phyloP scores from a whole-genome alignment of 1,140 invertebrate species.

The Macrotrachela quadricornifera region DNA sequence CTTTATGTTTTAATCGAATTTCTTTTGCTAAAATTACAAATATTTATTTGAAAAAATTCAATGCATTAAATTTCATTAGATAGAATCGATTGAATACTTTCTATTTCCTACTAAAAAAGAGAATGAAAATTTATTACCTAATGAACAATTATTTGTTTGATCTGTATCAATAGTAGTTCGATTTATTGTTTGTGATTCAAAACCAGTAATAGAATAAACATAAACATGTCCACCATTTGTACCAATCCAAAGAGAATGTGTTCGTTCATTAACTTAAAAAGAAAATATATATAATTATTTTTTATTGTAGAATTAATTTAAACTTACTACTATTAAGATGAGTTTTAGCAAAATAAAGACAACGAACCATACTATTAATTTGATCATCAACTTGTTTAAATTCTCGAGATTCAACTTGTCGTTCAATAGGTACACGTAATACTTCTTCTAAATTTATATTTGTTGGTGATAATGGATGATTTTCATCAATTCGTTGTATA shows the following conservation, averaged over 20 bases:
- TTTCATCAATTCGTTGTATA: neutral
- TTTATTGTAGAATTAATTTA: too few relatives aligned
- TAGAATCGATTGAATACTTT: too few relatives aligned
- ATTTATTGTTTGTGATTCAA: too few relatives aligned
- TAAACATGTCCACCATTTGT: constrained; percentile 78
- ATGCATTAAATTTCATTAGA: too few relatives aligned
- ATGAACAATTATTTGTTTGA: too few relatives aligned
- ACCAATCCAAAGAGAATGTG: constrained; percentile 84
- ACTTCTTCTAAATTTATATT: neutral
- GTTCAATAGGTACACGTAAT: constrained; percentile 45
- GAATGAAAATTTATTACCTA: too few relatives aligned
- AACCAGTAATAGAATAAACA: constrained; percentile 51
- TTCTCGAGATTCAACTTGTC: constrained; percentile 63
- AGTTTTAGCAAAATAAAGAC: constrained; percentile 71
- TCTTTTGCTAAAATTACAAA: constrained; percentile 37
- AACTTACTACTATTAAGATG: constrained; percentile 55
- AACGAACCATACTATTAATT: constrained; percentile 76
- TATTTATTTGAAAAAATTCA: too few relatives aligned
- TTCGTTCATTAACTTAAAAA: constrained; percentile 41
- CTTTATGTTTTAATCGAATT: constrained; percentile 79
- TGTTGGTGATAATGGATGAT: neutral
- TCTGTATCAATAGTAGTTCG: too few relatives aligned
- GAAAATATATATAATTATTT: too few relatives aligned
- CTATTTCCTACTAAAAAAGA: too few relatives aligned
- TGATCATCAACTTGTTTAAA: constrained; percentile 51